Conservation (phyloP, 2,888 invertebrate species). For the Mythimna albipuncta region DNA sequence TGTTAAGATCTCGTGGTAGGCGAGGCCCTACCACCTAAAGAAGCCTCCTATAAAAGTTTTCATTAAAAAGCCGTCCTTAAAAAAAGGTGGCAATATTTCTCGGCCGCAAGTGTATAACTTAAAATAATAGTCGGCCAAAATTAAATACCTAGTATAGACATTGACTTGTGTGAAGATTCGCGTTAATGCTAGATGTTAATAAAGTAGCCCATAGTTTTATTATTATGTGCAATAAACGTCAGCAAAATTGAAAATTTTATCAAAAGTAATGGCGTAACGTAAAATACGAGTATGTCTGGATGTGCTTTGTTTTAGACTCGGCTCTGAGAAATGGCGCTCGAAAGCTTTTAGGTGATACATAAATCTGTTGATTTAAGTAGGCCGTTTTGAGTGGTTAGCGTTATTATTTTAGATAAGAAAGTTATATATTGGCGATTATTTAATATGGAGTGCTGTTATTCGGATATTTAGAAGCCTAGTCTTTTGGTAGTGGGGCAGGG, state of each 20-base stretch:
- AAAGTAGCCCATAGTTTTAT: slow-evolving; percentile 56
- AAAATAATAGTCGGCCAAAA: slow-evolving; percentile 58
- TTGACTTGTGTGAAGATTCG: slow-evolving; percentile 53
- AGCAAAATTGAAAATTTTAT: slow-evolving; percentile 57
- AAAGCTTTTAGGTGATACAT: slow-evolving; percentile 34
- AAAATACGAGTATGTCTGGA: slow-evolving; percentile 25
- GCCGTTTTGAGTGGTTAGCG: neutral
- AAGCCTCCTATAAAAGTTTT: no score
- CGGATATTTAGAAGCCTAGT: no score
- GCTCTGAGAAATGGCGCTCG: slow-evolving; percentile 11
- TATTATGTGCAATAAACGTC: slow-evolving; percentile 54
- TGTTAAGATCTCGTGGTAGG: no score
- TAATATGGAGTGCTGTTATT: no score
- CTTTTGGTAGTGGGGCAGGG: no score
- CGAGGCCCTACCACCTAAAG: no score
- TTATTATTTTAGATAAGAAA: slow-evolving; percentile 1
- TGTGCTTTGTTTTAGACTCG: slow-evolving; percentile 24
- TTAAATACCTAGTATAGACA: slow-evolving; percentile 55
- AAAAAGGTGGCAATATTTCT: slow-evolving; percentile 2
- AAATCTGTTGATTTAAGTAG: slow-evolving; percentile 26
- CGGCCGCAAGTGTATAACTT: slow-evolving; percentile 51
- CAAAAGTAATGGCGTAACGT: slow-evolving; percentile 45
- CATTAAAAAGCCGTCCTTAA: neutral
- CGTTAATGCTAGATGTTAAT: slow-evolving; percentile 54
- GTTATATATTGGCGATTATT: no score